These are phyloP conservation scores for Mastomys natalensis DNA, from an alignment of 2,113 vertebrate genomes.

Conservation along the genomic window DNA sequence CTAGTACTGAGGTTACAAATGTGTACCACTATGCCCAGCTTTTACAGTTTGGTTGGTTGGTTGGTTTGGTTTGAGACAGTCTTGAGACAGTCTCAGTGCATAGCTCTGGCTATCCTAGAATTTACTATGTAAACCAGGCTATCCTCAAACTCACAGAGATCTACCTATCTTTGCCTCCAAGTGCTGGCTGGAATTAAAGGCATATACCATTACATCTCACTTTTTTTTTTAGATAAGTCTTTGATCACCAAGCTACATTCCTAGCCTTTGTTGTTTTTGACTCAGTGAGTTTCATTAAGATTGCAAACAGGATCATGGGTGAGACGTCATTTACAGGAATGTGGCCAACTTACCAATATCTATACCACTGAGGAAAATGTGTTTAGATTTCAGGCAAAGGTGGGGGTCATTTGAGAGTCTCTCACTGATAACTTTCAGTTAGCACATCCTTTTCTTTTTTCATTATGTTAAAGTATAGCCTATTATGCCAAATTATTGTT, in stretches of 20 bases:
- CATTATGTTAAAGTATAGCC: background rate
- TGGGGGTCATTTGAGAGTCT: background rate
- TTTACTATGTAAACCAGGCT: background rate
- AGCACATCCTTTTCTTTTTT: slow-evolving; percentile 31
- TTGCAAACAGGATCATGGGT: background rate
- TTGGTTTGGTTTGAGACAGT: background rate
- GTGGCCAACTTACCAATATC: background rate
- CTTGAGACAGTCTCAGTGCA: background rate
- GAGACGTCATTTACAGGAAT: background rate
- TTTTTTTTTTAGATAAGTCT: background rate
- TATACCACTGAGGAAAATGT: background rate
- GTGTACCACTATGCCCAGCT: background rate
- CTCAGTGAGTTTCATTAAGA: background rate
- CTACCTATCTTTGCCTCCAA: background rate
- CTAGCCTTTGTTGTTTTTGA: background rate
- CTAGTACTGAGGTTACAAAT: background rate
- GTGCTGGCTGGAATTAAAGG: background rate
- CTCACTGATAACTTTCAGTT: background rate
- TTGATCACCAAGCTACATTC: background rate
- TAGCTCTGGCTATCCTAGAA: background rate
- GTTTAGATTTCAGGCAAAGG: background rate
- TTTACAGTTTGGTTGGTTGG: background rate
- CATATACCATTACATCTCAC: background rate
- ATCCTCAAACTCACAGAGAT: background rate
- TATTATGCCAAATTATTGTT: slow-evolving; percentile 43